These are phyloP conservation scores for Liopterus haemorrhoidalis DNA, from an alignment of 2,888 invertebrate species.

Conservation along the genomic window DNA sequence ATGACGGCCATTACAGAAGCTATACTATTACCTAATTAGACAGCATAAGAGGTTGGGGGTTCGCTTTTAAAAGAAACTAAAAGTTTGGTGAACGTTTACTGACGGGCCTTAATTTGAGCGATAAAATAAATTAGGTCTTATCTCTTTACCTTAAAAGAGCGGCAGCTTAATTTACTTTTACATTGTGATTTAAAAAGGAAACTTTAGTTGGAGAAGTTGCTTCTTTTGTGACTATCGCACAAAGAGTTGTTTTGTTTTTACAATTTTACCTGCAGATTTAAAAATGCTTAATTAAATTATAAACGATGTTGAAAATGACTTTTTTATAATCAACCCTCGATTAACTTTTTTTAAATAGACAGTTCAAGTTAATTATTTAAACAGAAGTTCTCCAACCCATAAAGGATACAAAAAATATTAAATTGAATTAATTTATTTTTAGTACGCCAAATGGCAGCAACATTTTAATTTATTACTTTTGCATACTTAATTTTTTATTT, in stretches of 20 bases:
- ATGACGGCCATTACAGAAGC: conserved; percentile 32
- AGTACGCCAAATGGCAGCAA: too few species aligned
- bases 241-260: conserved; percentile 17
- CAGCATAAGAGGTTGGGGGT: conserved; percentile 15
- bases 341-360: too few species aligned
- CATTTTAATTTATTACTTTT: too few species aligned
- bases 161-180: conserved; percentile 24
- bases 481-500: too few species aligned
- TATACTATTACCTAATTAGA: conserved; percentile 32
- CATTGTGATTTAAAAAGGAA: conserved; percentile 20
- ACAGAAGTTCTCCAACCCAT: too few species aligned
- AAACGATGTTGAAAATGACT: too few species aligned
- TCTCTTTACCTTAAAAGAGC: conserved; percentile 28
- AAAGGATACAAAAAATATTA: too few species aligned
- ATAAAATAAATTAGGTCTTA: conserved; percentile 33
- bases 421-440: too few species aligned
- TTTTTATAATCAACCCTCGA: too few species aligned
- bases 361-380: too few species aligned
- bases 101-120: conserved; percentile 31
- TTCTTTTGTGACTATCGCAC: conserved; percentile 20
- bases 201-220: conserved; percentile 16
- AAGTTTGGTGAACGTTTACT: conserved; percentile 29
- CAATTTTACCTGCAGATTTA: neutral
- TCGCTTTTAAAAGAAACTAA: conserved; percentile 29
- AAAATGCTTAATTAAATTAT: too few species aligned